Conservation (phyloP, 92 coral and sea anemone species). For the Isaurus tuberculatus region DNA sequence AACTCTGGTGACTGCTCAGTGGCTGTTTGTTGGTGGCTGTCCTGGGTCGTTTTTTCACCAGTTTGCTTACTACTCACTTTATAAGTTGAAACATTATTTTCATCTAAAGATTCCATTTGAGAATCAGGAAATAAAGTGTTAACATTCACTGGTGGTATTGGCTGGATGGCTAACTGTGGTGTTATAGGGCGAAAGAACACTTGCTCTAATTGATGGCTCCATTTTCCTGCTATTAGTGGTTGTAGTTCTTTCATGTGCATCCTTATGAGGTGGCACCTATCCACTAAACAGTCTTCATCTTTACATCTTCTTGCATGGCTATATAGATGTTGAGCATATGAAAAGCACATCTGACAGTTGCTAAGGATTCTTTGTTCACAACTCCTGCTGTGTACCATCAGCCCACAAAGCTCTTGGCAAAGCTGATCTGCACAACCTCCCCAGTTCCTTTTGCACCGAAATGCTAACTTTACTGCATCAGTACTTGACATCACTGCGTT, state of each 20-base stretch:
- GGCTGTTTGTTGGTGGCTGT: background rate
- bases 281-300: constrained; percentile 34
- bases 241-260: constrained; percentile 7
- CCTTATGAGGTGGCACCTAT: constrained; percentile 56
- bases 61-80: background rate
- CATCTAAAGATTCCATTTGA: background rate
- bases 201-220: constrained; percentile 51
- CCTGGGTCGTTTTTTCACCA: background rate
- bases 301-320: constrained; percentile 53
- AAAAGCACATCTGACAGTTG: constrained; percentile 54
- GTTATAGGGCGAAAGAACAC: constrained; percentile 53
- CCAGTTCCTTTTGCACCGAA: constrained; percentile 34
- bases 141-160: background rate
- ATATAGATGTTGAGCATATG: constrained; percentile 13
- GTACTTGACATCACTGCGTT: background rate
- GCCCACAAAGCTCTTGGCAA: constrained; percentile 48
- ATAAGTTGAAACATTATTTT: background rate
- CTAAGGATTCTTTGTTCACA: constrained; percentile 58
- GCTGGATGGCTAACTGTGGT: background rate
- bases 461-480: constrained; percentile 12
- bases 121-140: constrained; percentile 13
- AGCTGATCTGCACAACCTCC: constrained; percentile 16
- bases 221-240: constrained; percentile 7
- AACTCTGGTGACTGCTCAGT: background rate
- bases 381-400: constrained; percentile 49